Conservation (phyloP, 2,888 invertebrate genomes). For the Ectemnius cavifrons region DNA sequence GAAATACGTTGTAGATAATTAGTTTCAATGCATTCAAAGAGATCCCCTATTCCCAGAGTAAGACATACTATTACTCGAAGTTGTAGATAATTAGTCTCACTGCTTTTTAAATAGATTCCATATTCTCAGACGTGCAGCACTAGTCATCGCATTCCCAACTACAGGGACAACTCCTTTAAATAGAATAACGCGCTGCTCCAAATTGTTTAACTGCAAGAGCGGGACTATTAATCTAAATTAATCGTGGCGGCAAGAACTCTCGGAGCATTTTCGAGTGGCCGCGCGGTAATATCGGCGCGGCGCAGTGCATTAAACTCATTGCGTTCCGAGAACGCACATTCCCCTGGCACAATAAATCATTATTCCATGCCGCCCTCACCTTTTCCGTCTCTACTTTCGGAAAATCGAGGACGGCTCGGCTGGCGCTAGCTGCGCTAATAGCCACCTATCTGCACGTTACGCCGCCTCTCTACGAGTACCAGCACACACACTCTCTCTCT, state of each 20-base stretch:
- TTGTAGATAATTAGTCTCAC: too few relatives aligned
- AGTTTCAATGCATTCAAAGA: too few relatives aligned
- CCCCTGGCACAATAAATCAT: slow-evolving; percentile 51
- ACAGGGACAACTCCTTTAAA: too few relatives aligned
- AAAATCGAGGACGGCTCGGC: slow-evolving; percentile 53
- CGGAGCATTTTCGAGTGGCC: not conserved
- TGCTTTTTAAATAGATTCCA: too few relatives aligned
- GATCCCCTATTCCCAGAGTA: too few relatives aligned
- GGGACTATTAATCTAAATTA: slow-evolving; percentile 5
- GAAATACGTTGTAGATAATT: too few relatives aligned
- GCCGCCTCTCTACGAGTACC: slow-evolving; percentile 58
- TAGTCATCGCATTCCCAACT: too few relatives aligned
- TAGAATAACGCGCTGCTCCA: too few relatives aligned
- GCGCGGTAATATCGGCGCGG: not conserved
- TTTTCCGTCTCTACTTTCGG: slow-evolving; percentile 47
- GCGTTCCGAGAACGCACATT: slow-evolving; percentile 21
- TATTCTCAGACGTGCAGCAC: too few relatives aligned
- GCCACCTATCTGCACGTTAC: slow-evolving; percentile 62
- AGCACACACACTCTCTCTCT: slow-evolving; percentile 19
- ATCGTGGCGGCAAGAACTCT: not conserved
- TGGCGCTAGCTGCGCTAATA: slow-evolving; percentile 43
- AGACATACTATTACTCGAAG: too few relatives aligned
- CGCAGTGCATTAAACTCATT: slow-evolving; percentile 19
- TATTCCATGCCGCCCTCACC: slow-evolving; percentile 25
- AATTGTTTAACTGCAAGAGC: not conserved